Conservation (phyloP, 2,797 vertebrate species). For the Sebastes itinus region DNA sequence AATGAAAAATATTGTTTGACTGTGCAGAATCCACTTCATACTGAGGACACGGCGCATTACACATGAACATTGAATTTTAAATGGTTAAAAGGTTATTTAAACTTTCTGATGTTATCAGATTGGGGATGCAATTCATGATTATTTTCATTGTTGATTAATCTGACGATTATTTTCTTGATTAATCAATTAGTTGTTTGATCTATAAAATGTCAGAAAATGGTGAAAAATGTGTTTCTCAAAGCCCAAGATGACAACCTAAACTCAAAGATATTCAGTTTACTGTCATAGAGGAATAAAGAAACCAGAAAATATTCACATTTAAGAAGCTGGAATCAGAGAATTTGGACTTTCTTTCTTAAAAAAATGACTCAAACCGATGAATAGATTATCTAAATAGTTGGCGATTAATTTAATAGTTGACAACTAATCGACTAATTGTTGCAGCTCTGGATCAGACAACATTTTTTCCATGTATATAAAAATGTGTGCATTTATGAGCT, state of each 20-base stretch:
- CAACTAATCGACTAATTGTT: rapidly evolving
- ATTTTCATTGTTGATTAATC: no score
- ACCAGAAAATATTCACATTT: no score
- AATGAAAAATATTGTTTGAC: not conserved
- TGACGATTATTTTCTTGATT: rapidly evolving
- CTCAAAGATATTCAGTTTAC: no score
- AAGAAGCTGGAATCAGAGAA: no score
- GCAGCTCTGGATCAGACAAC: no score
- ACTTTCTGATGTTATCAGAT: not conserved
- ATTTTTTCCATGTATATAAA: not conserved
- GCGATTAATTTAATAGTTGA: no score
- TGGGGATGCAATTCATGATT: rapidly evolving
- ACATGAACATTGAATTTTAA: not conserved
- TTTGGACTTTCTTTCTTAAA: rapidly evolving
- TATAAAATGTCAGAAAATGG: no score
- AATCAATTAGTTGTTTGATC: no score
- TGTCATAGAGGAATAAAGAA: no score
- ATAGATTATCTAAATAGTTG: no score
- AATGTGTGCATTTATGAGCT: not conserved
- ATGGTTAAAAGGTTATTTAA: not conserved
- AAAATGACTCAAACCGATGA: no score
- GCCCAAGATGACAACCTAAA: rapidly evolving
- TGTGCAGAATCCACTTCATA: not conserved
- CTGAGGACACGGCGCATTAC: not conserved
- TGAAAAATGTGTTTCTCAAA: rapidly evolving